A percentile compares a stretch with the other conserved stretches of the same genome.
phyloP scores from a whole-genome alignment of 37 sponge, comb jelly and placozoan species.

The Ephydatia muelleri region DNA sequence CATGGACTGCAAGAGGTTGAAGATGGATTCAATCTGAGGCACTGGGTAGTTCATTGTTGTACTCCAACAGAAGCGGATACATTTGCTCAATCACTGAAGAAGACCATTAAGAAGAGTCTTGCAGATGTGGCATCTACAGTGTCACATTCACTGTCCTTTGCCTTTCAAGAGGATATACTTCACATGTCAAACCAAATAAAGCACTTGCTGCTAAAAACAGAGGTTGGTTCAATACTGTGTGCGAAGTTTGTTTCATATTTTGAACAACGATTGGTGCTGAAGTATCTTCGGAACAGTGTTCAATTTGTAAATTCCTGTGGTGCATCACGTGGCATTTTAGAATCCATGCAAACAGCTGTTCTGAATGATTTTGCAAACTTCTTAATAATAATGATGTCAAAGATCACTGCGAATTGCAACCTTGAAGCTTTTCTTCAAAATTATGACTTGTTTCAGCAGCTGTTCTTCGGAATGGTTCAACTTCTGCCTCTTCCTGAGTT shows the following conservation, averaged over 20 bases:
- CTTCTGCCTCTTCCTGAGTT: conserved; percentile 53
- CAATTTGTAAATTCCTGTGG: conserved; percentile 44
- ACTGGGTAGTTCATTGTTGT: neutral
- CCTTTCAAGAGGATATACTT: neutral
- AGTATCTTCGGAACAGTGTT: conserved; percentile 63
- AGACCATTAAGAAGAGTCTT: neutral
- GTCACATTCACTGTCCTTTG: neutral
- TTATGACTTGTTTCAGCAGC: conserved; percentile 10
- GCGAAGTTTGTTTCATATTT: conserved; percentile 66
- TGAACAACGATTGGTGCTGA: conserved; percentile 66
- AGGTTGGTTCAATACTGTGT: conserved; percentile 58
- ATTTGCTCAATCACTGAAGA: neutral
- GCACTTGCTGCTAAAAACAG: conserved; percentile 47
- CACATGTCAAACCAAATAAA: neutral
- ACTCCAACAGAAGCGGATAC: neutral
- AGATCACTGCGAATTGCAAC: conserved; percentile 60
- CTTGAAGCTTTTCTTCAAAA: conserved; percentile 51
- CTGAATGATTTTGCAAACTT: conserved; percentile 68
- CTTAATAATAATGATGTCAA: conserved; percentile 68
- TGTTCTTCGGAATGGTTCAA: conserved; percentile 61
- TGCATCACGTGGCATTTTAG: conserved; percentile 74
- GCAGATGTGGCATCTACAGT: neutral
- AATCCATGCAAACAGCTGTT: conserved; percentile 68
- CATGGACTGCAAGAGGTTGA: conserved; percentile 2
- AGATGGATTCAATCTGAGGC: neutral